Percentiles rank a stretch among this genome's conserved stretches.
Evolutionary conservation across 64 coral and sea anemone species (phyloP).

Genomic region (Stichodactyla mertensii): DNA sequence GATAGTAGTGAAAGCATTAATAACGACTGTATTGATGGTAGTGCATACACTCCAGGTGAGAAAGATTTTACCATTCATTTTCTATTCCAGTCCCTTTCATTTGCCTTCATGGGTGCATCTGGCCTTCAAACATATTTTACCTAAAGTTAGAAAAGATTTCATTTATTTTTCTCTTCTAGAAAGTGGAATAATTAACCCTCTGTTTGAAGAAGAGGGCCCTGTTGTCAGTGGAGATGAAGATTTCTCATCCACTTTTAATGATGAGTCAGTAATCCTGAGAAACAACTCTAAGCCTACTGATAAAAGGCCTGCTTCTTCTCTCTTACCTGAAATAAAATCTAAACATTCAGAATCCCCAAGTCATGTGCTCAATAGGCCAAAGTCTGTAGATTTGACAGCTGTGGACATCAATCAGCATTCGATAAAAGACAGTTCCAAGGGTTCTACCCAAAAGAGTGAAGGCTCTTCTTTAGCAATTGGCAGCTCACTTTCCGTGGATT

Average conservation of each 20-base stretch:
- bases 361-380: neutral
- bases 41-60: slow-evolving; percentile 5
- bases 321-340: neutral
- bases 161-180: neutral
- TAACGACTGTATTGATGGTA: neutral
- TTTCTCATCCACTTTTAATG: neutral
- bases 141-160: too few relatives aligned
- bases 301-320: neutral
- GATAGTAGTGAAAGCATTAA: slow-evolving; percentile 5
- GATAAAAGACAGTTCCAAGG: neutral
- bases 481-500: slow-evolving; percentile 54
- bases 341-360: neutral
- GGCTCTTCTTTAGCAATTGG: slow-evolving; percentile 2
- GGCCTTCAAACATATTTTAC: neutral
- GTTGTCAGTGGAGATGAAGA: slow-evolving; percentile 3
- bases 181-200: slow-evolving; percentile 16
- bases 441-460: neutral
- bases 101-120: neutral
- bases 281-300: neutral
- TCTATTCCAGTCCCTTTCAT: neutral
- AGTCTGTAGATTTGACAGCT: slow-evolving; percentile 17
- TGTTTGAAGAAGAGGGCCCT: slow-evolving; percentile 15
- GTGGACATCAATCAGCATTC: neutral
- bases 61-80: neutral
- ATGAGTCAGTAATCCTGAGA: neutral